phyloP scores from a whole-genome alignment of 1,140 invertebrate genomes.

The Panagrolaimus sp. region DNA sequence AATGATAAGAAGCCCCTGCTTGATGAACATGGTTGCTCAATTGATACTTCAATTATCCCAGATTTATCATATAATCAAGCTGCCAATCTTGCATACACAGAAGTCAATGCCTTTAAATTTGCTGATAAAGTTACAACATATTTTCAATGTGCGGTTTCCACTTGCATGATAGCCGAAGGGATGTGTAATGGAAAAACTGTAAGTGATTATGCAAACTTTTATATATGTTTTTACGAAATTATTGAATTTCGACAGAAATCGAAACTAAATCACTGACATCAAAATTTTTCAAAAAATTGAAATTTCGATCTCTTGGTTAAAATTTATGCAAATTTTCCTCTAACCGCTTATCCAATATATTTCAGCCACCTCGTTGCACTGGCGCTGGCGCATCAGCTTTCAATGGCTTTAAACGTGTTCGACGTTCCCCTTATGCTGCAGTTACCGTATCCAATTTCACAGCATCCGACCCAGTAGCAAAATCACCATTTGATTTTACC shows the following conservation, averaged over 20 bases:
- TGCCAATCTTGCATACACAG: slow-evolving; percentile 52
- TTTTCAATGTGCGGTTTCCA: slow-evolving; percentile 55
- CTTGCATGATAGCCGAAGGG: slow-evolving; percentile 55
- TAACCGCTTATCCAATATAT: not conserved
- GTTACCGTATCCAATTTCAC: not conserved
- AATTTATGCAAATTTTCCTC: not conserved
- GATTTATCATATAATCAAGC: slow-evolving; percentile 56
- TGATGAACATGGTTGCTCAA: slow-evolving; percentile 55
- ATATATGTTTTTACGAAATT: too few species aligned
- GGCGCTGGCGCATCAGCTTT: slow-evolving; percentile 13
- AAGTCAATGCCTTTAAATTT: slow-evolving; percentile 52
- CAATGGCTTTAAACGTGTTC: slow-evolving; percentile 17
- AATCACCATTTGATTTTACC: slow-evolving; percentile 11
- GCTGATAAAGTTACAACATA: slow-evolving; percentile 56
- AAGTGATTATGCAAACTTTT: too few species aligned
- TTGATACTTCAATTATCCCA: slow-evolving; percentile 49
- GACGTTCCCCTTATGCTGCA: slow-evolving; percentile 5
- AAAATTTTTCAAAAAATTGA: too few species aligned
- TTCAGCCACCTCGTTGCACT: slow-evolving; percentile 54
- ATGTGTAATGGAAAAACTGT: slow-evolving; percentile 56
- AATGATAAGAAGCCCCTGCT: slow-evolving; percentile 47
- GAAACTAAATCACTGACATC: too few species aligned
- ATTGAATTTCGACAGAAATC: too few species aligned
- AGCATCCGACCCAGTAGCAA: slow-evolving; percentile 13
- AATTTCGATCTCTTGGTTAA: too few species aligned